Base-by-base conservation (phyloP, 2,888 invertebrate genomes). In the Drosophila mimica region DNA sequence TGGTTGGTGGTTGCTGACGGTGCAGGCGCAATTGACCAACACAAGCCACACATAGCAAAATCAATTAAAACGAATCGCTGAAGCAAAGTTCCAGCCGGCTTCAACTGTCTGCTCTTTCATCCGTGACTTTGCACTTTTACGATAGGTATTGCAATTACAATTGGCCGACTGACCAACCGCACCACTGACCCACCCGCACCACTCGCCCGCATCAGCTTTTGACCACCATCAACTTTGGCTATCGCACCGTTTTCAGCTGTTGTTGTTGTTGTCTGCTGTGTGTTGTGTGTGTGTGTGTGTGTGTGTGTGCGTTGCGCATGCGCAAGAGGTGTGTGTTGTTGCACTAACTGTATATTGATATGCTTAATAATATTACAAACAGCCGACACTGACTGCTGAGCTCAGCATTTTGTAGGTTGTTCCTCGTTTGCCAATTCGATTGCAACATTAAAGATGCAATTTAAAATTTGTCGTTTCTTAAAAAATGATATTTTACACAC, bases 81-180 rank as follows among this genome's bases (percentile, higher is more conserved):
- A 83, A 90, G 90, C 87, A 90, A 72, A 87, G 87, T 87, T 87
- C 87, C 87, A 82, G 56, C 70, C 65, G 65, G 64, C 56, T 60
- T 11, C 57, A 57, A 61, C 66, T 68, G 56, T 68, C 57, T 71
- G 74, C 74, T 86, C 76, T 78, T 90, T 87, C 87, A 87, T 90
- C 90, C 90, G 75, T 87, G 87, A 90, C 87, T 90, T 87, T 90
- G 90, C 89, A 85, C 89, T 89, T 89, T 85, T 85, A 62, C 74
- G 89, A 68, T 58, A 62, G 52, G 40, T 61, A 68, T 76, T 82
- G 78, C 80, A 67, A 64, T 65, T 56, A 33, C 46, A 65, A 67
- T 30, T 68, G 58, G 52, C 49, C 30, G 74, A 69, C 80, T 69
- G 69, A 73, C 70, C 86, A 75, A 81, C 70, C 64, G 69, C 83